Evolutionary conservation across 2,888 invertebrate genomes (phyloP).

Genomic region (Alentia gelatinosa): DNA sequence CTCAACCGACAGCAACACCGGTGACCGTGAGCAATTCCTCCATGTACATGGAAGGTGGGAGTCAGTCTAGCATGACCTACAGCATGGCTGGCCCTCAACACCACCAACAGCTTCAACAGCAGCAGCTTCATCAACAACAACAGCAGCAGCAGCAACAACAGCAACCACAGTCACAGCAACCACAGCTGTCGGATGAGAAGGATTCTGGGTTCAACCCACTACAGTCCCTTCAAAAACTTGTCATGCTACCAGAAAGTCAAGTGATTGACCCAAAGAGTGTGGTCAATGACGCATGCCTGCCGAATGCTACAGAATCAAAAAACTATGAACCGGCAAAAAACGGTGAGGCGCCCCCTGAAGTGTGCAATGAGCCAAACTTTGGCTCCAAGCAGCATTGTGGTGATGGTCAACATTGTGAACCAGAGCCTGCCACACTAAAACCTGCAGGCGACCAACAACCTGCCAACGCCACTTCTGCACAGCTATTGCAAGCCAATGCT

Average conservation of each 20-base stretch:
- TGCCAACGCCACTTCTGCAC: neutral
- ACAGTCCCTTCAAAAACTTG: slow-evolving; percentile 69
- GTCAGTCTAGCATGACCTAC: neutral
- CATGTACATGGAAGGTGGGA: slow-evolving; percentile 16
- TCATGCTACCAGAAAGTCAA: slow-evolving; percentile 63
- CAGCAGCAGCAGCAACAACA: slow-evolving; percentile 35
- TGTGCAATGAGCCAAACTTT: neutral
- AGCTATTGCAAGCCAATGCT: neutral
- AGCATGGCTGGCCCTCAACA: slow-evolving; percentile 9
- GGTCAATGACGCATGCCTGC: slow-evolving; percentile 71
- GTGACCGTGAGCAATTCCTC: slow-evolving; percentile 52
- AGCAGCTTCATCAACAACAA: slow-evolving; percentile 32
- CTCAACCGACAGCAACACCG: slow-evolving; percentile 54
- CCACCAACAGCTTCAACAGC: slow-evolving; percentile 24
- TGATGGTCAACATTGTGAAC: slow-evolving; percentile 41
- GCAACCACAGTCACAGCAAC: slow-evolving; percentile 49
- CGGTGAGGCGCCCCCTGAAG: slow-evolving; percentile 51
- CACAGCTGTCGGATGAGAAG: neutral
- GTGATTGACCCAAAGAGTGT: slow-evolving; percentile 77
- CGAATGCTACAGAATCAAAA: slow-evolving; percentile 27
- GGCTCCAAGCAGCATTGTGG: slow-evolving; percentile 38
- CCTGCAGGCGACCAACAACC: neutral
- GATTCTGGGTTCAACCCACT: slow-evolving; percentile 70
- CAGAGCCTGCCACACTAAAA: neutral
- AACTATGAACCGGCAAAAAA: slow-evolving; percentile 27